Percentiles rank a stretch among this genome's conserved stretches.
Evolutionary conservation across 2,797 vertebrate species (phyloP).

Genomic region (Dryobates pubescens): DNA sequence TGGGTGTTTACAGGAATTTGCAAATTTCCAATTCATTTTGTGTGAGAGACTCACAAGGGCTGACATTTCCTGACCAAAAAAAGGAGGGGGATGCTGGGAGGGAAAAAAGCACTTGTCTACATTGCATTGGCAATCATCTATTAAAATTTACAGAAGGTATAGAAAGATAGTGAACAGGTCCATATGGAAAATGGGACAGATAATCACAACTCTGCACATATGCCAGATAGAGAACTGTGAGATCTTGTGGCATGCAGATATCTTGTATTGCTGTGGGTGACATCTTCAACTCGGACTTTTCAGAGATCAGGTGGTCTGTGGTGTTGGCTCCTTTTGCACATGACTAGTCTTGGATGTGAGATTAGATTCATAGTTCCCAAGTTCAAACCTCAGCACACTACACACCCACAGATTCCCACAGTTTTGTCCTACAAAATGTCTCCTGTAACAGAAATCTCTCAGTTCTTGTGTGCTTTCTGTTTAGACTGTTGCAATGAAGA

Average conservation of each 20-base stretch:
- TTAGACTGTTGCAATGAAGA: not conserved
- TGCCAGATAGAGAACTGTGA: not conserved
- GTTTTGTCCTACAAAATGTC: conserved; percentile 3
- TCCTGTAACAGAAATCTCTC: not conserved
- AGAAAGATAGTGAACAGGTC: not conserved
- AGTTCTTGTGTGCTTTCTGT: not conserved
- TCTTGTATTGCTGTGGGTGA: not conserved
- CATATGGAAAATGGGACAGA: not conserved
- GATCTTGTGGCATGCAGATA: not conserved
- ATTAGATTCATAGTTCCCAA: conserved; percentile 26
- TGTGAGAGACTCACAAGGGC: not conserved
- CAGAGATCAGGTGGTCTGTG: conserved; percentile 35
- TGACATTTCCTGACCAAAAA: conserved; percentile 54
- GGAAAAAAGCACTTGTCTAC: conserved; percentile 1
- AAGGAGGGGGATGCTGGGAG: not conserved
- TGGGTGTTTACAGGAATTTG: conserved; percentile 62
- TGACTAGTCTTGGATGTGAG: conserved; percentile 23
- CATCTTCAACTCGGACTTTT: not conserved
- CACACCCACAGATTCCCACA: conserved; percentile 56
- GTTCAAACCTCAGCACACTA: conserved; percentile 33
- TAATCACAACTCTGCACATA: not conserved
- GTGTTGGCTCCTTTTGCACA: conserved; percentile 20
- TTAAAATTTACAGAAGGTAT: not conserved
- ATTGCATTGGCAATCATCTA: not conserved
- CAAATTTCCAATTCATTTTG: conserved; percentile 54